phyloP scores from a whole-genome alignment of 2,797 vertebrate genomes.

The Parauchenoglanis ngamensis region DNA sequence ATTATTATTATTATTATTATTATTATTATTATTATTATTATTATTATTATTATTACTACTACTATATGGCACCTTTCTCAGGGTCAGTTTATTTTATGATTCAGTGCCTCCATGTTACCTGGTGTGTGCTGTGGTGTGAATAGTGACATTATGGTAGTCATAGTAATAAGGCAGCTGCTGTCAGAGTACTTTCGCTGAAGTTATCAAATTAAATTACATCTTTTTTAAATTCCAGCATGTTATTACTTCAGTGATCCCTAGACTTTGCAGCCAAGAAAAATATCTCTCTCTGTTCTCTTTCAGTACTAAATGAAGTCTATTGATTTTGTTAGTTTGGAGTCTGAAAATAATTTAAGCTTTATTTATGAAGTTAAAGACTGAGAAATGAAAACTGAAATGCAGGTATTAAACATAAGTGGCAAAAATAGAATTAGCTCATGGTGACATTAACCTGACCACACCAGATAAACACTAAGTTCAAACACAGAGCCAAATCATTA shows the following conservation, averaged over 20 bases:
- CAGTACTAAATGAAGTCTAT: background rate
- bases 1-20: background rate
- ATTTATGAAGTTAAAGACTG: background rate
- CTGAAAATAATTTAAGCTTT: background rate
- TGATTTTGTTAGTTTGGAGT: background rate
- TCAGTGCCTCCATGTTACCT: background rate
- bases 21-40: slow-evolving; percentile 1
- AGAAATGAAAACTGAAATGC: slow-evolving; percentile 9
- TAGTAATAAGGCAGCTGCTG: slow-evolving; percentile 38
- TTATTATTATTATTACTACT: background rate
- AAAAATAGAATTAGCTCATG: background rate
- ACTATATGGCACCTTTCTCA: background rate
- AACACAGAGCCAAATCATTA: slow-evolving; percentile 6
- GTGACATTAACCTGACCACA: slow-evolving; percentile 15
- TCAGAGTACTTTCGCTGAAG: background rate
- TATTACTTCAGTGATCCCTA: background rate
- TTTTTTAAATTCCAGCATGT: background rate
- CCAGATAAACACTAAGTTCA: slow-evolving; percentile 10
- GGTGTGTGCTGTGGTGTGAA: slow-evolving; percentile 39
- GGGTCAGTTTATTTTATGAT: background rate
- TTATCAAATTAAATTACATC: background rate
- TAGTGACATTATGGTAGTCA: slow-evolving; percentile 21
- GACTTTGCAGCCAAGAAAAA: background rate
- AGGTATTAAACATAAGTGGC: slow-evolving; percentile 7
- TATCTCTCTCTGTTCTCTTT: background rate